These are phyloP conservation scores for Drosophila tsacasi DNA, from an alignment of 1,140 invertebrate genomes.

Conservation along the genomic window DNA sequence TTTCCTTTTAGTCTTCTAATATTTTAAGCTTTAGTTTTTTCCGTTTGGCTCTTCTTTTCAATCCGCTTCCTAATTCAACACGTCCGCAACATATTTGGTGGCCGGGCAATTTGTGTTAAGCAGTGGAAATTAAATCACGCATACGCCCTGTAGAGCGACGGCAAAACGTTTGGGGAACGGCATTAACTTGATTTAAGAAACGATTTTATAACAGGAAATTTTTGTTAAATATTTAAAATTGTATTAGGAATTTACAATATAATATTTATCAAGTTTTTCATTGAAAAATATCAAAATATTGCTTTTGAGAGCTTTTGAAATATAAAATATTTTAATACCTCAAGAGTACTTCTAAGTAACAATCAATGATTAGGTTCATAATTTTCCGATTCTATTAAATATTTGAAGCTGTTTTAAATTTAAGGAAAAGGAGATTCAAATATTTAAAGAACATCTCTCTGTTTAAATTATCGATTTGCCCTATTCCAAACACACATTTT, in stretches of 20 bases:
- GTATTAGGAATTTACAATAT: not conserved
- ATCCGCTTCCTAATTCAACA: constrained; percentile 60
- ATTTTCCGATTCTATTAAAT: not conserved
- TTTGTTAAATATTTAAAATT: not conserved
- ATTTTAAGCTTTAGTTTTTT: constrained; percentile 63
- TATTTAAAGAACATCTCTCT: not conserved
- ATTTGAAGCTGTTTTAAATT: not conserved
- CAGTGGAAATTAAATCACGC: constrained; percentile 58
- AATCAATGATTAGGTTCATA: not conserved
- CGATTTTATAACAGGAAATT: not conserved
- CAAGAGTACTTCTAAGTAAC: too few relatives aligned
- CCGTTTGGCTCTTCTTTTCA: constrained; percentile 2
- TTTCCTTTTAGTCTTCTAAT: constrained; percentile 72
- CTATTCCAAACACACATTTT: constrained; percentile 17
- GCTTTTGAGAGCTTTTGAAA: too few relatives aligned
- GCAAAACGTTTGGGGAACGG: constrained; percentile 12
- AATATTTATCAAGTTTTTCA: not conserved
- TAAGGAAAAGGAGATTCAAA: not conserved
- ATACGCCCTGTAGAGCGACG: constrained; percentile 55
- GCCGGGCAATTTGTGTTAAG: constrained; percentile 28
- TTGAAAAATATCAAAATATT: too few relatives aligned
- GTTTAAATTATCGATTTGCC: constrained; percentile 51
- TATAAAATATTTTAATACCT: not conserved
- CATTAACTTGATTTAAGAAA: constrained; percentile 29
- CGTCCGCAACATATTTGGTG: constrained; percentile 42